Percentiles rank a stretch among this genome's conserved stretches.
Evolutionary conservation across 2,797 vertebrate genomes (phyloP).

Genomic region (Mormyrops attenuatus): DNA sequence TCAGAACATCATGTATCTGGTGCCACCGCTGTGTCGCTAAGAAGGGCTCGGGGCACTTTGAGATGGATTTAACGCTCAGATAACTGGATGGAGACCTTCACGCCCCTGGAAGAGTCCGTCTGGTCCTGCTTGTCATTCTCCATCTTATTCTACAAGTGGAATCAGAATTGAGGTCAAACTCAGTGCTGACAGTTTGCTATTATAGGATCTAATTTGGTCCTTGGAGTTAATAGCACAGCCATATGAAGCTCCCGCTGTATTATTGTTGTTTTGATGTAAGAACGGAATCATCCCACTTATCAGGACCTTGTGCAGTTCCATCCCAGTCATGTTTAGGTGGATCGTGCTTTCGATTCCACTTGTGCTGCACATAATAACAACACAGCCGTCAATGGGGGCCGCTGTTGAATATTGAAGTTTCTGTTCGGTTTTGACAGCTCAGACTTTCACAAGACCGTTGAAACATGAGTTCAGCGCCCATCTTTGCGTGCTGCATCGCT

Average conservation of each 20-base stretch:
- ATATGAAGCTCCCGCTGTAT: not conserved
- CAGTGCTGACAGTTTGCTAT: not conserved
- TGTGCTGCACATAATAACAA: not conserved
- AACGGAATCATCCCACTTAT: not conserved
- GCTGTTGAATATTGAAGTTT: not conserved
- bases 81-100: not conserved
- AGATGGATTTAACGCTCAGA: not conserved
- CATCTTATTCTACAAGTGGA: not conserved
- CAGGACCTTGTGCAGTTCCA: not conserved
- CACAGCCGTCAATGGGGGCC: not conserved
- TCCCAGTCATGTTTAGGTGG: not conserved
- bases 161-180: conserved; percentile 4
- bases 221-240: not conserved
- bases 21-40: not conserved
- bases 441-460: not conserved
- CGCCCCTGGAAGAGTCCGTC: not conserved
- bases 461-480: not conserved
- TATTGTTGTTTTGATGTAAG: not conserved
- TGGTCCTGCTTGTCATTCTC: not conserved
- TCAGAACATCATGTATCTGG: not conserved
- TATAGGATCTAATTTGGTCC: not conserved
- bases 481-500: not conserved
- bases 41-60: not conserved
- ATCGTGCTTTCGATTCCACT: not conserved
- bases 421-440: not conserved